A percentile compares a stretch with the other conserved stretches of the same genome.
Evolutionary conservation across 2,113 vertebrate genomes (phyloP).

Genomic region (Chunga burmeisteri): DNA sequence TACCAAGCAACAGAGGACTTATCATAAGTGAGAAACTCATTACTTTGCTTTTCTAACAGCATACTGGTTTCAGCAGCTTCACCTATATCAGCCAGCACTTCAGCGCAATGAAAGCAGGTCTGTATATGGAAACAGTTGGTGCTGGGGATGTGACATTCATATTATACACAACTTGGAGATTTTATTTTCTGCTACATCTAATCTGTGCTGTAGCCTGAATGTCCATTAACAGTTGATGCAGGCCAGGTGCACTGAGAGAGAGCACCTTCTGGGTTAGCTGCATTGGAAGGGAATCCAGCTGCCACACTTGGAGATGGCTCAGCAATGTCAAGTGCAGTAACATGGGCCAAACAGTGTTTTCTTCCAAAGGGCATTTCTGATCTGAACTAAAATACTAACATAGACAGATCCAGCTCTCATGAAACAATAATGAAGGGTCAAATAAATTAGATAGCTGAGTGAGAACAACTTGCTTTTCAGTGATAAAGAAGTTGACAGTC

Average conservation of each 20-base stretch:
- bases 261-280: background rate
- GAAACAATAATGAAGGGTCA: background rate
- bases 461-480: background rate
- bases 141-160: background rate
- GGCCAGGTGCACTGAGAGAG: background rate
- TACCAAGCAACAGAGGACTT: background rate
- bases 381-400: fast-evolving
- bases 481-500: background rate
- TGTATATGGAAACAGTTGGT: background rate
- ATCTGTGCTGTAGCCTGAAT: background rate
- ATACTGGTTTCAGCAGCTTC: background rate
- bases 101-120: background rate
- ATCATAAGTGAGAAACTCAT: background rate
- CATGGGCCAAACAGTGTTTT: background rate
- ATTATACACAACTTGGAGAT: background rate
- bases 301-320: background rate
- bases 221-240: background rate
- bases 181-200: background rate
- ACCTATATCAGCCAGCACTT: background rate
- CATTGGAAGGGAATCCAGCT: background rate
- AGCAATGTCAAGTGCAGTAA: background rate
- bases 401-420: background rate
- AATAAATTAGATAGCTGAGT: background rate
- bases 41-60: background rate
- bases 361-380: background rate